Evolutionary conservation across 2,888 invertebrate species (phyloP).

Genomic region (Acleris literana): DNA sequence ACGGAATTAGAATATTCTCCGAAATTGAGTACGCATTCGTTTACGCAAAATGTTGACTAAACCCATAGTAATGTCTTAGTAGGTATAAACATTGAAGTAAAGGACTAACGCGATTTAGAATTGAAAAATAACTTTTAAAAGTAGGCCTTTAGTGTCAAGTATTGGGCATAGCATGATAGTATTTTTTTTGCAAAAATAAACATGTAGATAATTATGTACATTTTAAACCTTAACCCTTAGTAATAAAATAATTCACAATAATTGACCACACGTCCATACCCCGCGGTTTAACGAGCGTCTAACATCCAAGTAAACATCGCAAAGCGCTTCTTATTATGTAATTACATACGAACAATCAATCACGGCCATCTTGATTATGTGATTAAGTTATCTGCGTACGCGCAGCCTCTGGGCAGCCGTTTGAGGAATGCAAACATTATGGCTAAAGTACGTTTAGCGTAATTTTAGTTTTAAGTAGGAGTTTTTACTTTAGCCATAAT

Average conservation of each 20-base stretch:
- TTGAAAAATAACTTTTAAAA: too few species aligned
- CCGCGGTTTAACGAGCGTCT: background rate
- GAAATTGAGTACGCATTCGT: constrained; percentile 15
- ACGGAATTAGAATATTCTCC: constrained; percentile 6
- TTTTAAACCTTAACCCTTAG: too few species aligned
- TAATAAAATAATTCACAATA: background rate
- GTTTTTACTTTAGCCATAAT: too few species aligned
- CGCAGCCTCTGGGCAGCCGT: constrained; percentile 38
- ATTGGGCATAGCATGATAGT: too few species aligned
- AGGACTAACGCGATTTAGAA: too few species aligned
- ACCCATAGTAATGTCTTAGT: too few species aligned
- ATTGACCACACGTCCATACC: background rate
- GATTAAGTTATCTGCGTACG: constrained; percentile 63
- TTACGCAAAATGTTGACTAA: constrained; percentile 2
- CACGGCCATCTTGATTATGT: constrained; percentile 65
- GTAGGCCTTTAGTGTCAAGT: too few species aligned
- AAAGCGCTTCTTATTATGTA: constrained; percentile 53
- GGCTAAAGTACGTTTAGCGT: constrained; percentile 9
- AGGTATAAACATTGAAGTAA: too few species aligned
- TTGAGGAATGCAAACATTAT: constrained; percentile 33
- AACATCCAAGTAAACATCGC: constrained; percentile 40
- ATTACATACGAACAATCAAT: constrained; percentile 46
- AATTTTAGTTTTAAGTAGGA: constrained; percentile 6
- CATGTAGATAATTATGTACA: too few species aligned
- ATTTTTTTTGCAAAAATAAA: too few species aligned